Conservation (phyloP, 2,113 vertebrate species). For the Cynocephalus volans region DNA sequence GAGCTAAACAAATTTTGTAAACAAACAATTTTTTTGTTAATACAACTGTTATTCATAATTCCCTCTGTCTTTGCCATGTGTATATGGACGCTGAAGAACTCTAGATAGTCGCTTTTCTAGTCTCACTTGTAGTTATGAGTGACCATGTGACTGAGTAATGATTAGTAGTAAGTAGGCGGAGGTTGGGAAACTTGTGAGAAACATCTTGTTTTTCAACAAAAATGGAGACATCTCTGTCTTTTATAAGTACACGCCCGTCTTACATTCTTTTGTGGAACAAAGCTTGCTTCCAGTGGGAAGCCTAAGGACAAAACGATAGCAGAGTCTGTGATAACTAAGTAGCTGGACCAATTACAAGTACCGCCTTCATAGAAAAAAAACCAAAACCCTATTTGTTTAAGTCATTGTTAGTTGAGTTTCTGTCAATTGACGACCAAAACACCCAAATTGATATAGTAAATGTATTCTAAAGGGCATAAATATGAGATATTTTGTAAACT, state of each 20-base stretch:
- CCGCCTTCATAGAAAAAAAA: not conserved
- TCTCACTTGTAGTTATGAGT: not conserved
- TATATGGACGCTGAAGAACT: not conserved
- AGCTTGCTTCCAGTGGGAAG: not conserved
- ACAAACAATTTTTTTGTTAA: not conserved
- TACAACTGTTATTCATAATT: not conserved
- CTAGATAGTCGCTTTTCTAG: not conserved
- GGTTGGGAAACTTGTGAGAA: not conserved
- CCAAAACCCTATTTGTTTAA: not conserved
- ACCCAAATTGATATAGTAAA: not conserved
- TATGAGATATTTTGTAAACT: not conserved
- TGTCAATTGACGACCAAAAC: not conserved
- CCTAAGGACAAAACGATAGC: not conserved
- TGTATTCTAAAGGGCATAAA: not conserved
- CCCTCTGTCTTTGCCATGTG: not conserved
- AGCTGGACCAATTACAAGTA: not conserved
- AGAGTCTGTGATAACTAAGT: not conserved
- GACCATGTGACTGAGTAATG: not conserved
- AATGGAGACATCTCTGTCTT: not conserved
- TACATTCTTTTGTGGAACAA: not conserved
- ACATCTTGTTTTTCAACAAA: not conserved
- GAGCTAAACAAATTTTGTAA: not conserved
- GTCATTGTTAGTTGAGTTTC: constrained; percentile 8
- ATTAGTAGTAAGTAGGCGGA: no score
- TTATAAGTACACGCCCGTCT: not conserved